phyloP scores from a whole-genome alignment of 2,113 vertebrate genomes.

The Malurus melanocephalus region DNA sequence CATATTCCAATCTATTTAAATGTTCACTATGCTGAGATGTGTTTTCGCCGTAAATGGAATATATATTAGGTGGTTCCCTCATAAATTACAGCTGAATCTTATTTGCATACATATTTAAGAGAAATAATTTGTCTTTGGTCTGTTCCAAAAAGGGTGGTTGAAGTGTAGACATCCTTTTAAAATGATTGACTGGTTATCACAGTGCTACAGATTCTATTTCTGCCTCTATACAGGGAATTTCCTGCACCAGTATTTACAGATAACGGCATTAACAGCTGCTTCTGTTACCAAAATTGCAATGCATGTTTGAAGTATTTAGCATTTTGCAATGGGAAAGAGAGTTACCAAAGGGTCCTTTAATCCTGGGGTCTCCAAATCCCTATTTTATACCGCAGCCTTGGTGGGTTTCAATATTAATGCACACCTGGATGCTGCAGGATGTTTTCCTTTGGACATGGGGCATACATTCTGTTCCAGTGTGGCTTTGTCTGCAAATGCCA shows the following conservation, averaged over 20 bases:
- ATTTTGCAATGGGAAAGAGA: slow-evolving; percentile 20
- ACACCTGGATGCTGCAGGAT: slow-evolving; percentile 3
- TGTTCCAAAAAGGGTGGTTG: slow-evolving; percentile 8
- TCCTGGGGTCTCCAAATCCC: not conserved
- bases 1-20: not conserved
- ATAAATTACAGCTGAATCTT: slow-evolving; percentile 25
- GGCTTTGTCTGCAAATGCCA: not conserved
- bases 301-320: slow-evolving; percentile 20
- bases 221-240: slow-evolving; percentile 47
- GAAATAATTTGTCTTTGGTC: slow-evolving; percentile 14
- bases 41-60: not conserved
- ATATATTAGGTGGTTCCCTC: not conserved
- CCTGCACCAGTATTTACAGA: slow-evolving; percentile 24
- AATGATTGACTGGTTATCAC: slow-evolving; percentile 42
- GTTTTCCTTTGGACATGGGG: not conserved
- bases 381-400: not conserved
- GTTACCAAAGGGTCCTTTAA: not conserved
- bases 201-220: slow-evolving; percentile 49
- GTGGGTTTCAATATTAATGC: slow-evolving; percentile 27
- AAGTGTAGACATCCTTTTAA: slow-evolving; percentile 19
- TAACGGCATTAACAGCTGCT: slow-evolving; percentile 39
- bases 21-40: not conserved
- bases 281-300: slow-evolving; percentile 27
- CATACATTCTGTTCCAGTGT: not conserved
- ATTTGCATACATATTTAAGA: slow-evolving; percentile 30